Evolutionary conservation across 2,888 invertebrate species (phyloP).

Genomic region (Lepetodrilus schrolli): DNA sequence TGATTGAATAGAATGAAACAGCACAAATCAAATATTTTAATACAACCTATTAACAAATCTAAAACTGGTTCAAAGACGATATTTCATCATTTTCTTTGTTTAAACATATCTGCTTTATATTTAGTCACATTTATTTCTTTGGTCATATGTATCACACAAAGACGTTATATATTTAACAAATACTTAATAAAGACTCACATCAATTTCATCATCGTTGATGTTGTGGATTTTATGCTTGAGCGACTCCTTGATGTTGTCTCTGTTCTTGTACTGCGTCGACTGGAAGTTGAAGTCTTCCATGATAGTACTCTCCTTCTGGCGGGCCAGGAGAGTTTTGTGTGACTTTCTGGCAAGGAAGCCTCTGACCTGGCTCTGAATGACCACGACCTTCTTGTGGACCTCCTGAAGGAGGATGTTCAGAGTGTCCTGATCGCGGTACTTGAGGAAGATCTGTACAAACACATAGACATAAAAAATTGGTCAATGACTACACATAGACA

Average conservation of each 20-base stretch:
- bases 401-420: conserved; percentile 39
- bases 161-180: no score
- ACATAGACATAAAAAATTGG: no score
- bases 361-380: conserved; percentile 45
- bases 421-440: conserved; percentile 41
- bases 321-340: conserved; percentile 20
- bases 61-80: no score
- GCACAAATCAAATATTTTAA: no score
- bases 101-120: no score
- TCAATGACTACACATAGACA: no score
- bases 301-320: conserved; percentile 28
- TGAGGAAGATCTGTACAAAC: conserved; percentile 37
- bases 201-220: conserved; percentile 31
- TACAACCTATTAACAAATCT: no score
- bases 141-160: no score
- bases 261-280: conserved; percentile 31
- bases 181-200: conserved; percentile 30
- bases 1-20: no score
- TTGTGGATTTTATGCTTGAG: conserved; percentile 33
- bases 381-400: conserved; percentile 40
- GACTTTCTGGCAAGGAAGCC: conserved; percentile 43
- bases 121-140: no score
- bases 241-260: conserved; percentile 33
- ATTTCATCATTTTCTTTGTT: no score
- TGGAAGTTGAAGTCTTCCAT: conserved; percentile 42